These are phyloP conservation scores for Sorex maritimensis DNA, from an alignment of 2,797 vertebrate genomes.

Conservation along the genomic window DNA sequence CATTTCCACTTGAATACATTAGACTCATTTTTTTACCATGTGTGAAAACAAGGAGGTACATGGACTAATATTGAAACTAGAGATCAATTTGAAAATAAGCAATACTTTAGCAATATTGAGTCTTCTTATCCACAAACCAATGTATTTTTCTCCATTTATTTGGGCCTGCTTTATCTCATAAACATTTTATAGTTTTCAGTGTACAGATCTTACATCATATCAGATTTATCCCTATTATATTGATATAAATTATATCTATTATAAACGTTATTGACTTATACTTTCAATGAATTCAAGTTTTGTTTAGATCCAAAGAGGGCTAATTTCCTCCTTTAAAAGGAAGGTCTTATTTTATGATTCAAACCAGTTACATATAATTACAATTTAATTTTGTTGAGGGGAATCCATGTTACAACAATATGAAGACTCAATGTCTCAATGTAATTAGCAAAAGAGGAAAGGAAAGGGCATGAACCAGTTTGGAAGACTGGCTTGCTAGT, in stretches of 20 bases:
- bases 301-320: no score
- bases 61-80: neutral
- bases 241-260: neutral
- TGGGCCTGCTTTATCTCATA: neutral
- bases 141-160: neutral
- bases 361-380: no score
- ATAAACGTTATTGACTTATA: slow-evolving; percentile 29
- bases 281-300: slow-evolving; percentile 41
- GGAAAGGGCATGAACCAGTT: no score
- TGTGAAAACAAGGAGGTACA: neutral
- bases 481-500: no score
- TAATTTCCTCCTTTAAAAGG: no score
- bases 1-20: slow-evolving; percentile 18
- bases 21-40: neutral
- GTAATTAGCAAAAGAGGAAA: no score
- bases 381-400: no score
- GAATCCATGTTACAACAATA: no score
- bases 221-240: neutral
- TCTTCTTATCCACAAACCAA: neutral
- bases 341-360: no score
- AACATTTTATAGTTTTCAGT: neutral
- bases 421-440: no score
- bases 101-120: slow-evolving; percentile 24
- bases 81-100: slow-evolving; percentile 47
- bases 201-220: slow-evolving; percentile 17